phyloP scores from a whole-genome alignment of 2,113 vertebrate species.

The Cyrtonyx montezumae region DNA sequence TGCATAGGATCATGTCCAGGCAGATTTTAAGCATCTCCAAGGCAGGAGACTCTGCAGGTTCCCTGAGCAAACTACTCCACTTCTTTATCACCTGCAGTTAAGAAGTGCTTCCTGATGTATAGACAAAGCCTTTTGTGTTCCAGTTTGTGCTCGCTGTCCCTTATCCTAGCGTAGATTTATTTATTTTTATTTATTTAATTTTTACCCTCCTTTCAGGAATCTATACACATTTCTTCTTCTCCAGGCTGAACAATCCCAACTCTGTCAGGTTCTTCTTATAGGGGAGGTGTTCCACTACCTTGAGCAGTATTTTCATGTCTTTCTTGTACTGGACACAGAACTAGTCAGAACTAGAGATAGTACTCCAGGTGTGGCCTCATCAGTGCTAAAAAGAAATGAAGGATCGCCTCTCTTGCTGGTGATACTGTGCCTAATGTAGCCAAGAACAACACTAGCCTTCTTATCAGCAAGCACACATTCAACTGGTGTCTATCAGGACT shows the following conservation, averaged over 20 bases:
- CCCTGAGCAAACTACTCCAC: neutral
- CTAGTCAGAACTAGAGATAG: neutral
- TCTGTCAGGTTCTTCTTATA: neutral
- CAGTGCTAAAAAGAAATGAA: neutral
- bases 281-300: neutral
- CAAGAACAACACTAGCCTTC: neutral
- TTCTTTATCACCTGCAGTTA: neutral
- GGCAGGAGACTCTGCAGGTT: neutral
- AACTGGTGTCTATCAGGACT: neutral
- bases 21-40: neutral
- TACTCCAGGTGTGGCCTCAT: neutral
- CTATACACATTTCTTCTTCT: neutral
- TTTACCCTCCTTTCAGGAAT: neutral
- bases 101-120: neutral
- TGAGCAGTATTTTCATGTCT: neutral
- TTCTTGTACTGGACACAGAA: neutral
- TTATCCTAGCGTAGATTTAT: neutral
- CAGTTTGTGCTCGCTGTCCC: neutral
- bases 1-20: neutral
- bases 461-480: neutral
- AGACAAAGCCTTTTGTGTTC: neutral
- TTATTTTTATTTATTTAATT: neutral
- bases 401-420: neutral
- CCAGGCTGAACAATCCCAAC: neutral
- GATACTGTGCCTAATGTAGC: neutral